Evolutionary conservation across 2,888 invertebrate species (phyloP), one percentile per base, ranked within the genome.

Genomic region (Dynastes maya): DNA sequence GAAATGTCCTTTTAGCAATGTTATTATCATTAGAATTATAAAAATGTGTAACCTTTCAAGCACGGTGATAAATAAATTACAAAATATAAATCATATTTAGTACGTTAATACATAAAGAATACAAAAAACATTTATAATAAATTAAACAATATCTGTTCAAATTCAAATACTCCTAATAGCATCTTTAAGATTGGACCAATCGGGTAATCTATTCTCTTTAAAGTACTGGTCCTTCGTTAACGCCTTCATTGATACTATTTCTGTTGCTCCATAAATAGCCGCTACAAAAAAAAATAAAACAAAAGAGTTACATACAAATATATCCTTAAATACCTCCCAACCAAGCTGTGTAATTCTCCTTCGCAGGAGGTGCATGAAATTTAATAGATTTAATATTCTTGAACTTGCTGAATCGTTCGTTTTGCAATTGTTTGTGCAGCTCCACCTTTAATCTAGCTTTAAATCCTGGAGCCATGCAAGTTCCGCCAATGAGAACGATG

Each of bases 401-500:
- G 61, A 95, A 89, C 81, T 91, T 91, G 0, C 90, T 90, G 82
- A 91, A 90, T 87, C 95, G 94, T 55, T 91, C 90, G 82, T 91
- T 90, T 37, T 91, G 88, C n/a, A 94, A 86, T 64, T 96, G 91
- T 78, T 91, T 86, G 49, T 92, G 89, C 77, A 98, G 90, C 89
- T 98, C 98, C 1, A 92, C 89, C 82, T 93, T 92, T 0, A 99
- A 90, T 76, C 98, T 92, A 29, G 95, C 91, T 85, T 93, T 91
- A 84, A 99, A 94, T 0, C 98, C 98, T 76, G 94, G 94, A 81
- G 95, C 90, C 92, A 95, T 94, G 0, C 94, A 91, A 1, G 95
- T 94, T 11, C 99, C 99, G 51, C 98, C 99, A 77, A 95, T 92
- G 27, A 98, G 89, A 77, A 98, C 90, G 82, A 98, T 92, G 89